Conservation (phyloP, 2,888 invertebrate species). For the Drosophila planitibia region DNA sequence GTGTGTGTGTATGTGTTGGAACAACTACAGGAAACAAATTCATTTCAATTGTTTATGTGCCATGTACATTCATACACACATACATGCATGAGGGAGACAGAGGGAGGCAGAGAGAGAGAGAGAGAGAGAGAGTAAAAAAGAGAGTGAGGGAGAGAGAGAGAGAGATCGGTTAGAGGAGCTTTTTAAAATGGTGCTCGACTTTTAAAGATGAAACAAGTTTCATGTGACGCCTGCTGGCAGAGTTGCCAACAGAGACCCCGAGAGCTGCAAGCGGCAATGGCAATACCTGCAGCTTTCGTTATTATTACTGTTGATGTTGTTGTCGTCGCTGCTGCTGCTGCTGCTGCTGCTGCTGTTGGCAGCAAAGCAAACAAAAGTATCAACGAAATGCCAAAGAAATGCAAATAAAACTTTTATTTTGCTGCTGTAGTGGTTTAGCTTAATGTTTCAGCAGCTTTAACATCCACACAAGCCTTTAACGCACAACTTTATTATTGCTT, state of each 20-base stretch:
- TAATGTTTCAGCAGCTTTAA: slow-evolving; percentile 52
- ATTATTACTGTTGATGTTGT: slow-evolving; percentile 33
- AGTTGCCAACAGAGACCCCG: slow-evolving; percentile 29
- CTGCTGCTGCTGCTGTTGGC: slow-evolving; percentile 22
- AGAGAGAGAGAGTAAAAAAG: neutral
- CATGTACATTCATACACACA: slow-evolving; percentile 21
- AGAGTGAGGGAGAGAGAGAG: neutral
- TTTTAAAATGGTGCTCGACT: slow-evolving; percentile 41
- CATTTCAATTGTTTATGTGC: slow-evolving; percentile 75
- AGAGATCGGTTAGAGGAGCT: slow-evolving; percentile 5
- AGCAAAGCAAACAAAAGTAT: slow-evolving; percentile 47
- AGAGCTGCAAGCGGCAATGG: slow-evolving; percentile 14
- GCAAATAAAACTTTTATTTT: slow-evolving; percentile 69
- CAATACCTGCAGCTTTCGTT: slow-evolving; percentile 65
- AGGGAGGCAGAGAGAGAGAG: neutral
- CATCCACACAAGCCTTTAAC: slow-evolving; percentile 22
- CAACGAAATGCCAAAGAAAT: slow-evolving; percentile 73
- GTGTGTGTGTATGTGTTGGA: slow-evolving; percentile 44
- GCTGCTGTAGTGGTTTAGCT: slow-evolving; percentile 29
- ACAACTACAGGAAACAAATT: slow-evolving; percentile 73
- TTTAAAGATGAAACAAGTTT: slow-evolving; percentile 59
- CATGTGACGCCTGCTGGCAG: slow-evolving; percentile 36
- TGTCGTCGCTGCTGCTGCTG: slow-evolving; percentile 26
- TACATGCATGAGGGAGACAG: neutral
- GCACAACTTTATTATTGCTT: slow-evolving; percentile 19